phyloP scores from a whole-genome alignment of 2,113 vertebrate species.

The Heptranchias perlo region DNA sequence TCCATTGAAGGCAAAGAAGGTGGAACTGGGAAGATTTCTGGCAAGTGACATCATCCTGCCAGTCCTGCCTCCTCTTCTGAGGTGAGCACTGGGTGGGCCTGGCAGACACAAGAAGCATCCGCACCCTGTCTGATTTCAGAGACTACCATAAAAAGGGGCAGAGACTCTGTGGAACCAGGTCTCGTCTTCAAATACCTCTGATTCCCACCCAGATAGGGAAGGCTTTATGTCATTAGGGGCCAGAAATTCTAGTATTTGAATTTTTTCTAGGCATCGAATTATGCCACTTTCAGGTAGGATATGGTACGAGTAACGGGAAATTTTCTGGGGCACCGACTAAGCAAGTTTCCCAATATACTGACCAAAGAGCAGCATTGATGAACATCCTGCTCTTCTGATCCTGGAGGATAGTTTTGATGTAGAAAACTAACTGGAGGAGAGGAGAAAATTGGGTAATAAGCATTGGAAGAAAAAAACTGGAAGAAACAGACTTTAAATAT shows the following conservation, averaged over 20 bases:
- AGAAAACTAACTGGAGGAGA: background rate
- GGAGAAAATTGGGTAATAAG: background rate
- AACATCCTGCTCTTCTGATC: background rate
- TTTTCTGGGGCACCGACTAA: background rate
- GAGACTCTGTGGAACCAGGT: background rate
- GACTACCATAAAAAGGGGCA: background rate
- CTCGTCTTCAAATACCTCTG: background rate
- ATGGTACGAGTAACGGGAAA: background rate
- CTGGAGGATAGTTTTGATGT: background rate
- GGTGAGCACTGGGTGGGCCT: background rate
- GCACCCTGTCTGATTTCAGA: background rate
- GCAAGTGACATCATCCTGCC: background rate
- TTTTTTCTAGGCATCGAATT: background rate
- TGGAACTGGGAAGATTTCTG: background rate
- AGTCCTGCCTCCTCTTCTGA: background rate
- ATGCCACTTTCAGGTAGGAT: background rate
- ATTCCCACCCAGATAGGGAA: background rate
- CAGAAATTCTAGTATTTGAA: too few species aligned
- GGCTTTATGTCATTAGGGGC: background rate
- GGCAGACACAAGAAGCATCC: background rate
- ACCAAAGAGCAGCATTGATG: background rate
- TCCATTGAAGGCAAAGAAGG: background rate
- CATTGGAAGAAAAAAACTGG: background rate
- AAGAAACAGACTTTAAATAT: background rate
- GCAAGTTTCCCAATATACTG: too few species aligned